Evolutionary conservation across 2,888 invertebrate species (phyloP).

Genomic region (Timema cristinae): DNA sequence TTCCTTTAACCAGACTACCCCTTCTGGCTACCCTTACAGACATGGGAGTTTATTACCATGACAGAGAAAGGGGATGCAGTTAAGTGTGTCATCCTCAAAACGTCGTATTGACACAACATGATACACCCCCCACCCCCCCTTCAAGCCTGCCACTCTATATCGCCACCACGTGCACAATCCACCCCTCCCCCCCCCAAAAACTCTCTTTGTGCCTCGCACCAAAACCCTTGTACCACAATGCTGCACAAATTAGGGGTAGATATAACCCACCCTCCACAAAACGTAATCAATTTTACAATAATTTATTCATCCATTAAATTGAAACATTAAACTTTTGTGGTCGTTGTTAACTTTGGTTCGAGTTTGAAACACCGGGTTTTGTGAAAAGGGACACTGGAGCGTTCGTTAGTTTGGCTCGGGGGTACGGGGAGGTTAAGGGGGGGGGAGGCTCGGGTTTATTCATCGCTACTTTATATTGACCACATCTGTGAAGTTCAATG

Average conservation of each 20-base stretch:
- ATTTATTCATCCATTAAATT: constrained; percentile 14
- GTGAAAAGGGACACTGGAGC: too few species aligned
- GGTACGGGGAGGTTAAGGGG: too few species aligned
- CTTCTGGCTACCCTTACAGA: too few species aligned
- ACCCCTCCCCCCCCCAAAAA: neutral
- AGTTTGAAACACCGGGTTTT: too few species aligned
- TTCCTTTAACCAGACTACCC: too few species aligned
- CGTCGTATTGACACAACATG: constrained; percentile 14
- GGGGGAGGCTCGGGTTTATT: too few species aligned
- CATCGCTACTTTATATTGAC: too few species aligned
- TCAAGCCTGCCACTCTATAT: neutral
- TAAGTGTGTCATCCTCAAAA: constrained; percentile 9
- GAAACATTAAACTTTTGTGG: constrained; percentile 2
- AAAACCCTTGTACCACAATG: constrained; percentile 2
- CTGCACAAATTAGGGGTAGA: constrained; percentile 3
- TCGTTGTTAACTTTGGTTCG: too few species aligned
- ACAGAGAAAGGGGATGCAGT: constrained; percentile 14
- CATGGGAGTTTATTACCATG: neutral
- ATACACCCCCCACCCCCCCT: neutral
- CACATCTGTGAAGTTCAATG: too few species aligned
- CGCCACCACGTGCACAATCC: neutral
- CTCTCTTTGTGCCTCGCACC: neutral
- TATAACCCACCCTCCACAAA: neutral
- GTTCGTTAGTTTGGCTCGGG: too few species aligned
- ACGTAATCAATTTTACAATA: constrained; percentile 15